Conservation (phyloP, 2,113 vertebrate species). For the Speoplatyrhinus poulsoni region DNA sequence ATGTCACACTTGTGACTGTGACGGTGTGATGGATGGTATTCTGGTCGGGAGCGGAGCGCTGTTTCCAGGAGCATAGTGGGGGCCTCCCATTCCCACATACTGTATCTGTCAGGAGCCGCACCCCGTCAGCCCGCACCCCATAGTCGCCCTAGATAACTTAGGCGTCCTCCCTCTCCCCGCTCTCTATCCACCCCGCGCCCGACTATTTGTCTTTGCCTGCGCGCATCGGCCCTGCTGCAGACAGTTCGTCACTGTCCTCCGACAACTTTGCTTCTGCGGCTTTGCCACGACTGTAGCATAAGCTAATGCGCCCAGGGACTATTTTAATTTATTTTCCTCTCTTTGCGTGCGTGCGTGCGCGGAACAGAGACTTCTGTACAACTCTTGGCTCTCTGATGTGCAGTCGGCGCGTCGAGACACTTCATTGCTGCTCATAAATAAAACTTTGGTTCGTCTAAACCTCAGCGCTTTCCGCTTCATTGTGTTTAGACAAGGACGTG, state of each 20-base stretch:
- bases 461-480: neutral
- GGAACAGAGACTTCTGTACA: too few relatives aligned
- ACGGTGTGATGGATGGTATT: conserved; percentile 62
- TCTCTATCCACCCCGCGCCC: conserved; percentile 12
- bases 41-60: conserved; percentile 54
- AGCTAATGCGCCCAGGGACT: conserved; percentile 9
- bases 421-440: neutral
- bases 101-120: conserved; percentile 46
- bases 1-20: conserved; percentile 62
- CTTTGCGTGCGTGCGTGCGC: too few relatives aligned
- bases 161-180: conserved; percentile 10
- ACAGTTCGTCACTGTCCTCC: conserved; percentile 13
- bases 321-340: neutral
- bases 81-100: conserved; percentile 48
- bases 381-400: neutral
- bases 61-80: conserved; percentile 53
- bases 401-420: neutral
- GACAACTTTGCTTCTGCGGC: neutral
- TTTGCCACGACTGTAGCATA: conserved; percentile 11
- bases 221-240: conserved; percentile 20
- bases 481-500: conserved; percentile 23
- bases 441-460: neutral
- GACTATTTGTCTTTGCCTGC: conserved; percentile 22
- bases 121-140: conserved; percentile 22
- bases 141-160: conserved; percentile 39